Conservation (phyloP, 2,888 invertebrate genomes). For the Plagodis dolabraria region DNA sequence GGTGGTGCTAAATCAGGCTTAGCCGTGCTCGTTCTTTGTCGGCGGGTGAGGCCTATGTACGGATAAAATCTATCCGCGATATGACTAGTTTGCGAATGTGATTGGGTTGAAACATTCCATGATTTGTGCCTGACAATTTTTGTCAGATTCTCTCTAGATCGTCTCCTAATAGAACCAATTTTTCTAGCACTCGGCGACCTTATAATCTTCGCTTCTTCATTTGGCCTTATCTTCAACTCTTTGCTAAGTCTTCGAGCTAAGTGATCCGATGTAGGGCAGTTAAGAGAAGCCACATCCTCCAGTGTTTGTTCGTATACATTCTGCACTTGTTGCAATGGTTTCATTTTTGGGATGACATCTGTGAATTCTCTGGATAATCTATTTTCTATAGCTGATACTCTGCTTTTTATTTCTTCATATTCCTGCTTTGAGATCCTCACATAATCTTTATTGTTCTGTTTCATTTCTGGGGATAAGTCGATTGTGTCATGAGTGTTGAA, state of each 20-base stretch:
- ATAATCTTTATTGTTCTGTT: constrained; percentile 83
- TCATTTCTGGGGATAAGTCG: constrained; percentile 72
- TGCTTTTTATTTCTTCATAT: constrained; percentile 91
- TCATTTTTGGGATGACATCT: constrained; percentile 74
- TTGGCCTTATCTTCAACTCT: constrained; percentile 90
- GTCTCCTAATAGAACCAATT: constrained; percentile 89
- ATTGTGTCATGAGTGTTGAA: constrained; percentile 77
- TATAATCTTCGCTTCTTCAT: constrained; percentile 88
- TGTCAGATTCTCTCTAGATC: constrained; percentile 87
- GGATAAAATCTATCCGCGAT: constrained; percentile 79
- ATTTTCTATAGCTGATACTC: constrained; percentile 89
- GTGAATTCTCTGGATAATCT: constrained; percentile 88
- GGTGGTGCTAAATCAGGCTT: constrained; percentile 58
- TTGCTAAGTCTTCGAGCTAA: constrained; percentile 89
- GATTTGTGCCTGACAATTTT: constrained; percentile 86
- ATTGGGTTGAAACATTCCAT: constrained; percentile 84
- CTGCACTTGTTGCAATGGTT: constrained; percentile 87
- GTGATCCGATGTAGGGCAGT: constrained; percentile 87
- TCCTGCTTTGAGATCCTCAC: constrained; percentile 90
- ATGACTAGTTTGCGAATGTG: constrained; percentile 72
- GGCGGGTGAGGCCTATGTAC: constrained; percentile 79
- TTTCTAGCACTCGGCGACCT: constrained; percentile 92
- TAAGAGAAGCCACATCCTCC: constrained; percentile 87
- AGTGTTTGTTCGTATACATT: constrained; percentile 90
- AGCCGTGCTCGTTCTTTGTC: constrained; percentile 65